Evolutionary conservation across 1,140 invertebrate species (phyloP).

Genomic region (Listronotus oregonensis): DNA sequence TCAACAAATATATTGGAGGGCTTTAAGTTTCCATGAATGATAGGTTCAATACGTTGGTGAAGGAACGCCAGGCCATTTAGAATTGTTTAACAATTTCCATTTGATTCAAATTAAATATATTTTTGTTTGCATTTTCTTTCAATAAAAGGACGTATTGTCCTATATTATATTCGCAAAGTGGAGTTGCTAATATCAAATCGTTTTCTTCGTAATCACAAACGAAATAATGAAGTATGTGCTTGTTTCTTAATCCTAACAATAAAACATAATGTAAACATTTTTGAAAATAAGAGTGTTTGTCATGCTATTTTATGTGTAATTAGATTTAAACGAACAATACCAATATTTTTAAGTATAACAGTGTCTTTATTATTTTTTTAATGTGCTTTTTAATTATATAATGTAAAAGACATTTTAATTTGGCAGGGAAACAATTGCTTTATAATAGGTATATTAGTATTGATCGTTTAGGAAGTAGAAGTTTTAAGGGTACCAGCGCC

Average conservation of each 20-base stretch:
- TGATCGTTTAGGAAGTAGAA: no score
- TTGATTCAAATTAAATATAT: conserved; percentile 34
- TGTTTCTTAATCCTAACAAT: conserved; percentile 39
- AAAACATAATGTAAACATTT: not conserved
- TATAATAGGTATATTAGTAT: no score
- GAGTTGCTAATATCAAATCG: conserved; percentile 48
- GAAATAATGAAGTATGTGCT: conserved; percentile 49
- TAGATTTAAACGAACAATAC: no score
- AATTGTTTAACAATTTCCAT: conserved; percentile 48
- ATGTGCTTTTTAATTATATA: no score
- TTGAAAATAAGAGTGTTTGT: no score
- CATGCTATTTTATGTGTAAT: no score
- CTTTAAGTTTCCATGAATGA: conserved; percentile 57
- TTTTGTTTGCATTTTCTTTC: conserved; percentile 38
- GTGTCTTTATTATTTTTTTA: no score
- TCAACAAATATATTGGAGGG: conserved; percentile 55
- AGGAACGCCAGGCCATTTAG: conserved; percentile 52
- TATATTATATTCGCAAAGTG: conserved; percentile 53
- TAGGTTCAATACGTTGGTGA: conserved; percentile 48
- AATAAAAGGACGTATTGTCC: conserved; percentile 51
- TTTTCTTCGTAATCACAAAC: conserved; percentile 47
- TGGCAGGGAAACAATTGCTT: no score
- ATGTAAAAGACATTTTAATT: no score
- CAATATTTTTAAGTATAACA: no score
- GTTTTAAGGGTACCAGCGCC: no score